phyloP scores from a whole-genome alignment of 2,797 vertebrate genomes.

The Periophthalmus magnuspinnatus region DNA sequence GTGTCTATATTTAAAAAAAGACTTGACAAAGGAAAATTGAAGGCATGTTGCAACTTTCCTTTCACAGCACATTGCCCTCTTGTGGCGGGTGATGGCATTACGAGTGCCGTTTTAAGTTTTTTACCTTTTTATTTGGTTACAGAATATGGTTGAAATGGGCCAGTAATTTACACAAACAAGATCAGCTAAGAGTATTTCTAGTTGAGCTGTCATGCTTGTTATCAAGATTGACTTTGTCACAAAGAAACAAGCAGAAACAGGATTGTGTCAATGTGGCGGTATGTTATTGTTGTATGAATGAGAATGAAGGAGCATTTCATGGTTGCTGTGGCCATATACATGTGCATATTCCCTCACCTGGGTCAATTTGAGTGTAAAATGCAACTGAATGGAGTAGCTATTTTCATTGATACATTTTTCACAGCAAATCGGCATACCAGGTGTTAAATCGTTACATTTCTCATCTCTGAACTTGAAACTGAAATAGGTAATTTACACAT shows the following conservation, averaged over 20 bases:
- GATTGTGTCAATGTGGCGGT: constrained; percentile 57
- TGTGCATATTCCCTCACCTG: constrained; percentile 49
- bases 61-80: constrained; percentile 61
- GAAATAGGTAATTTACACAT: too few relatives aligned
- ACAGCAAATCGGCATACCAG: neutral
- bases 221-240: constrained; percentile 46
- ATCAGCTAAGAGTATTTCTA: constrained; percentile 18
- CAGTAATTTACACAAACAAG: constrained; percentile 48
- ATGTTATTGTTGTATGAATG: constrained; percentile 57
- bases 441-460: neutral
- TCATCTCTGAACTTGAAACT: neutral
- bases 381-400: neutral
- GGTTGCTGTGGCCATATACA: constrained; percentile 21
- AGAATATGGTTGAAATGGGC: constrained; percentile 50
- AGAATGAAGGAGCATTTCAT: constrained; percentile 35
- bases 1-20: constrained; percentile 34
- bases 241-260: constrained; percentile 40
- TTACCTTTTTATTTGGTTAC: constrained; percentile 35
- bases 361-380: constrained; percentile 21
- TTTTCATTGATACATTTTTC: neutral
- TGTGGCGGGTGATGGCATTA: constrained; percentile 62
- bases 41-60: constrained; percentile 57
- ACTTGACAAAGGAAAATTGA: constrained; percentile 36
- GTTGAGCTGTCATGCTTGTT: constrained; percentile 31
- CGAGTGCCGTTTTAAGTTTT: constrained; percentile 48